phyloP scores from a whole-genome alignment of 2,797 vertebrate species.

The Chaetodon trifasciatus region DNA sequence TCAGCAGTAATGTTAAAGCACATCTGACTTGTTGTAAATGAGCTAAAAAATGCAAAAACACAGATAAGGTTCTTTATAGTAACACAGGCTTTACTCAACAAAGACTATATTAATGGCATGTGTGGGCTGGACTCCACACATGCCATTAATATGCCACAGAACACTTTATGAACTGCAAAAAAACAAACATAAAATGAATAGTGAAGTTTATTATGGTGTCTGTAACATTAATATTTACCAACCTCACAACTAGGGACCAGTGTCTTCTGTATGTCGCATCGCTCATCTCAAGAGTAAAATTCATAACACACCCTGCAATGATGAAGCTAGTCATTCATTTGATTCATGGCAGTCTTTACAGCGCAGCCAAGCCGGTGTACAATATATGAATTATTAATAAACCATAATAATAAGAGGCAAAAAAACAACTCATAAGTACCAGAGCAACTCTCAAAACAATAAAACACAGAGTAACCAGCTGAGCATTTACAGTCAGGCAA shows the following conservation, averaged over 20 bases:
- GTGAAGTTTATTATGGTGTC: neutral
- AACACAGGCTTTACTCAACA: neutral
- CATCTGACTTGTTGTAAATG: slow-evolving; percentile 47
- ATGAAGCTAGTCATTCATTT: slow-evolving; percentile 43
- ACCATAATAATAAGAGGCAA: slow-evolving; percentile 43
- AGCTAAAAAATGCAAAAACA: slow-evolving; percentile 23
- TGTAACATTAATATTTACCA: slow-evolving; percentile 19
- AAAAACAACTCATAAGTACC: slow-evolving; percentile 35
- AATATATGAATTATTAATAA: slow-evolving; percentile 54
- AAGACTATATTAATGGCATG: too few relatives aligned
- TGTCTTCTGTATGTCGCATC: neutral
- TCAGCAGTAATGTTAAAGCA: slow-evolving; percentile 54
- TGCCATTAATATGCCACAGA: neutral
- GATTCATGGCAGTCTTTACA: slow-evolving; percentile 31
- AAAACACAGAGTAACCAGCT: slow-evolving; percentile 19
- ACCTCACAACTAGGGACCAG: neutral
- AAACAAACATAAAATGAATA: slow-evolving; percentile 1
- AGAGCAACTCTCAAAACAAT: slow-evolving; percentile 32
- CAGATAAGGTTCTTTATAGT: neutral
- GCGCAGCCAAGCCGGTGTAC: slow-evolving; percentile 34
- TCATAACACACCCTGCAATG: slow-evolving; percentile 4
- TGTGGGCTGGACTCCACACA: neutral
- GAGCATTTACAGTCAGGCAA: slow-evolving; percentile 26
- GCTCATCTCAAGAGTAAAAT: slow-evolving; percentile 13
- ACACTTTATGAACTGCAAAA: neutral